Base-by-base conservation (phyloP, 2,797 vertebrate species). In the Xenops minutus region DNA sequence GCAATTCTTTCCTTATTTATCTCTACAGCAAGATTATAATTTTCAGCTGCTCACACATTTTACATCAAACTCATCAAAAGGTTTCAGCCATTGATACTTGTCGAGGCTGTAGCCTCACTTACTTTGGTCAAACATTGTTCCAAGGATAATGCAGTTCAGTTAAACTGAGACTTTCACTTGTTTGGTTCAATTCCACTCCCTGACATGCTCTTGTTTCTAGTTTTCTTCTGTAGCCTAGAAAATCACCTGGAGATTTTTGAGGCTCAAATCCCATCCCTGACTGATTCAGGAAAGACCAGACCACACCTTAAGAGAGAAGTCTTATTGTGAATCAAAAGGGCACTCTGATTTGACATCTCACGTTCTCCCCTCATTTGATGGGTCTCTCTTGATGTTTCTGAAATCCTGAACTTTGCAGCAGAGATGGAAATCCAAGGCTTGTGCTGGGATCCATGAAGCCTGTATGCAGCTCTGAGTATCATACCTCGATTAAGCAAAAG, bases 401-500 rank as follows among this genome's bases (percentile, higher is more conserved):
- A 91, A 75, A 73, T 75, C 19, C 58, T 64, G 34, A 85, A 49
- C 26, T 63, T 34, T 74, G 36, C n/a, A 58, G 84, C 51, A 64
- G 61, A 74, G 62, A 34, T 1, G 7, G n/a, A 48, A 84, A 63
- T 0, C 4, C 0, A 7, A 68, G 26, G 49, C 18, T 81, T 6
- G 43, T 14, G 0, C 34, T 30, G 27, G 22, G 56, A 55, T 41
- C 23, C 41, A n/a, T 3, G 36, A 82, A 78, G 34, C 62, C 41
- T 36, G 46, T 39, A 34, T 0, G 1, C 36, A 71, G 36, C 44
- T 56, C 11, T 41, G 64, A 81, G 39, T 64, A n/a, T 63, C 32
- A 11, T 68, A 79, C 7, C 37, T 85, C n/a, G 72, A 58, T 82
- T 68, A 88, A 82, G 19, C 30, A 72, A 82, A 85, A 94, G 27